Percentiles rank a stretch among this genome's conserved stretches.
Evolutionary conservation across 92 coral and sea anemone genomes (phyloP).

Genomic region (Siderastrea radians): DNA sequence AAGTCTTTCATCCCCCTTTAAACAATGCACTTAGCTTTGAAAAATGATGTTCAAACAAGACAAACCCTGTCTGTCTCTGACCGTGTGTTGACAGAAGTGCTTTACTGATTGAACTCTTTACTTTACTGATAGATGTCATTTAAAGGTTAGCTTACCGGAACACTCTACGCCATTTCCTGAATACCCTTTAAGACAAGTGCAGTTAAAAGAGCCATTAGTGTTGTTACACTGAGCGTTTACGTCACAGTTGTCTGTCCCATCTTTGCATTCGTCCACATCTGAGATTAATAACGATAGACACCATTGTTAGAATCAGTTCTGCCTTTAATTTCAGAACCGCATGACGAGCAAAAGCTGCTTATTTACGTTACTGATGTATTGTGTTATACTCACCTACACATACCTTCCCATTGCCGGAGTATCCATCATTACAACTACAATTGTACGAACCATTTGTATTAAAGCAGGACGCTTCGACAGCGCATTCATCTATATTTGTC

Average conservation of each 20-base stretch:
- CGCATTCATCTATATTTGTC: background rate
- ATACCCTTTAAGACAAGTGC: background rate
- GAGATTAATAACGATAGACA: background rate
- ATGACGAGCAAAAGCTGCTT: too few species aligned
- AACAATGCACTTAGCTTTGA: too few species aligned
- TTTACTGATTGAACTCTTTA: background rate
- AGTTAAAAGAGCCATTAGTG: background rate
- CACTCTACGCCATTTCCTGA: slow-evolving; percentile 6
- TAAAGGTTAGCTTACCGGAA: background rate
- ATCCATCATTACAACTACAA: background rate
- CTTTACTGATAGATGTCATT: background rate
- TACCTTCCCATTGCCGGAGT: background rate
- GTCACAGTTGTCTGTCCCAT: background rate
- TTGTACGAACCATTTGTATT: background rate
- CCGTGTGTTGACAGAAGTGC: background rate
- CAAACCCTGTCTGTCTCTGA: background rate
- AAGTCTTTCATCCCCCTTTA: too few species aligned
- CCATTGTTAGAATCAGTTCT: too few species aligned
- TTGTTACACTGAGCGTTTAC: background rate
- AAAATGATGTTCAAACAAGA: too few species aligned
- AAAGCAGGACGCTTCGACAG: background rate
- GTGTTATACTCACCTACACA: background rate
- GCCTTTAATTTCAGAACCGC: too few species aligned
- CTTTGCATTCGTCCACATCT: background rate
- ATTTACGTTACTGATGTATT: background rate